Percentiles rank a stretch among this genome's conserved stretches.
phyloP scores from a whole-genome alignment of 2,797 vertebrate genomes.

The Psittacula derbiana region DNA sequence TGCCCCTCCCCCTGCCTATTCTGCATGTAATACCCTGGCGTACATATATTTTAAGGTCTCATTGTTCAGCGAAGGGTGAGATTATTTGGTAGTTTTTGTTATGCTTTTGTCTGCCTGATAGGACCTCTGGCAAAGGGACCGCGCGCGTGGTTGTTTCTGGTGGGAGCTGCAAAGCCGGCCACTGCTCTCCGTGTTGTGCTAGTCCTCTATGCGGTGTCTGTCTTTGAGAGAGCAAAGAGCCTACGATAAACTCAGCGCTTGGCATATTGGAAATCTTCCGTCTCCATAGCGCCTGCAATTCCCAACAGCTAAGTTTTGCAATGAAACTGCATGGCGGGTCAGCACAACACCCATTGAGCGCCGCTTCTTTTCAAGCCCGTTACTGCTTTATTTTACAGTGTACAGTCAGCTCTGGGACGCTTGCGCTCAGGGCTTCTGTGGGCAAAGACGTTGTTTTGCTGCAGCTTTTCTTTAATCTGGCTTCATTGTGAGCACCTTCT shows the following conservation, averaged over 20 bases:
- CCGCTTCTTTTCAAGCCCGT: neutral
- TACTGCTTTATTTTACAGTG: neutral
- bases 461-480: constrained; percentile 14
- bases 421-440: neutral
- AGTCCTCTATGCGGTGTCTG: neutral
- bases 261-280: constrained; percentile 21
- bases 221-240: constrained; percentile 34
- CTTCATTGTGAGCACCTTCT: constrained; percentile 39
- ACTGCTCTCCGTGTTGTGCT: neutral
- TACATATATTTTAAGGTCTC: constrained; percentile 45
- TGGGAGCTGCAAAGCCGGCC: neutral
- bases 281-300: constrained; percentile 41
- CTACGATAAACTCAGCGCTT: constrained; percentile 35
- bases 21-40: constrained; percentile 2
- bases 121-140: neutral
- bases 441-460: neutral
- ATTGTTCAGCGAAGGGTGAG: constrained; percentile 36
- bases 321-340: constrained; percentile 41
- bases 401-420: neutral
- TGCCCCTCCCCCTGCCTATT: constrained; percentile 35
- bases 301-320: constrained; percentile 39
- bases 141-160: neutral
- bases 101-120: neutral
- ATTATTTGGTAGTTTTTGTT: neutral
- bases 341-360: constrained; percentile 29